Conservation (phyloP, 1,140 invertebrate species). For the Neocloeon triangulifer region DNA sequence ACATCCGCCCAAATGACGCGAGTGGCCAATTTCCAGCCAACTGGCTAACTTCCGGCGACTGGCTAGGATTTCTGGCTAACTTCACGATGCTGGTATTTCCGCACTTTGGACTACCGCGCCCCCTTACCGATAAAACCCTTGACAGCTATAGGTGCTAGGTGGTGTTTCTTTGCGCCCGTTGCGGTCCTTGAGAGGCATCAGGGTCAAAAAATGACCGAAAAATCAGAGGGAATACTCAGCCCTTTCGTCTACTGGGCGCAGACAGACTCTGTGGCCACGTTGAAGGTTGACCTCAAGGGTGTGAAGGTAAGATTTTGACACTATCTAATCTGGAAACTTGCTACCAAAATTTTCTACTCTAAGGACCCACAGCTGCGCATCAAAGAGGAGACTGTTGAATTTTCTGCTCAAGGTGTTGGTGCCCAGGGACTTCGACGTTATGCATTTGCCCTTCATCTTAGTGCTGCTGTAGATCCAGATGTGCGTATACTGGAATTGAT, state of each 20-base stretch:
- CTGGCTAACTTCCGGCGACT: too few relatives aligned
- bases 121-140: too few relatives aligned
- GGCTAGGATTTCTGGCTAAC: too few relatives aligned
- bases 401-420: conserved; percentile 38
- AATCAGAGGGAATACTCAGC: conserved; percentile 18
- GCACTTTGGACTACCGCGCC: too few relatives aligned
- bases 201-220: neutral
- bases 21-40: too few relatives aligned
- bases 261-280: conserved; percentile 43
- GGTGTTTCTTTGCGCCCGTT: too few relatives aligned
- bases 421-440: conserved; percentile 45
- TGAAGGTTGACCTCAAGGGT: conserved; percentile 69
- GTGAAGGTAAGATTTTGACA: conserved; percentile 29
- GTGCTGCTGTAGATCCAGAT: conserved; percentile 37
- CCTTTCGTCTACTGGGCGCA: conserved; percentile 89
- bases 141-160: too few relatives aligned
- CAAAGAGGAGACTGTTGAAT: conserved; percentile 30
- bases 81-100: too few relatives aligned
- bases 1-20: too few relatives aligned
- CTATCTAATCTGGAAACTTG: conserved; percentile 5
- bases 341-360: conserved; percentile 8
- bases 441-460: conserved; percentile 46
- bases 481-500: conserved; percentile 20
- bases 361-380: conserved; percentile 31
- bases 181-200: too few relatives aligned